Evolutionary conservation across 2,888 invertebrate genomes (phyloP).

Genomic region (Arge pagana): DNA sequence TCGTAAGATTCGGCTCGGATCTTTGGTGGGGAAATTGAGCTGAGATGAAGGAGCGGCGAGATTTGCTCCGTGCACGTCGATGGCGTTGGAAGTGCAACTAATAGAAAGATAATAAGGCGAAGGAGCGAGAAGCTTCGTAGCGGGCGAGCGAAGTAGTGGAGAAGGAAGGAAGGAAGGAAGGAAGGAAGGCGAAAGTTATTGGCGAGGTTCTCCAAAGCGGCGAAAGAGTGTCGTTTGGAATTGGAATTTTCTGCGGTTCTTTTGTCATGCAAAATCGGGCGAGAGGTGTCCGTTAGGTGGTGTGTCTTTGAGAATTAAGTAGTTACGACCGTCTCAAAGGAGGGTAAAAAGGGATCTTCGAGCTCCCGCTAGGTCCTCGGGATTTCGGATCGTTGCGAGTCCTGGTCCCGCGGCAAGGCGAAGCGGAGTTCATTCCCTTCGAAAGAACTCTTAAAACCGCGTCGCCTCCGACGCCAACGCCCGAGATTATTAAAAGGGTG

Average conservation of each 20-base stretch:
- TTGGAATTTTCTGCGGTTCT: constrained; percentile 49
- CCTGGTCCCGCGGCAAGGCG: too few relatives aligned
- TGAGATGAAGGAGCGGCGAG: too few relatives aligned
- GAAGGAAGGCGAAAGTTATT: too few relatives aligned
- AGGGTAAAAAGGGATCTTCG: constrained; percentile 22
- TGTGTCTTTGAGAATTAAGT: constrained; percentile 50
- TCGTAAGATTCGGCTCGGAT: too few relatives aligned
- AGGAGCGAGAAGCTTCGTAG: neutral
- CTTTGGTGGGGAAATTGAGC: too few relatives aligned
- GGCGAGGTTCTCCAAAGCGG: constrained; percentile 27
- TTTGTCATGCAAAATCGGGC: constrained; percentile 52
- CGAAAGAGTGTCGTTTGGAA: constrained; percentile 33
- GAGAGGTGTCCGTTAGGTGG: constrained; percentile 33
- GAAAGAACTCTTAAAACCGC: constrained; percentile 47
- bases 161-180: constrained; percentile 17
- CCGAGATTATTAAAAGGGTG: constrained; percentile 52
- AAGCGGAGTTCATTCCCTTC: constrained; percentile 36
- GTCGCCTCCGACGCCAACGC: constrained; percentile 33
- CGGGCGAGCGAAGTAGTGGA: neutral
- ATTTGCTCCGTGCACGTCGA: constrained; percentile 8
- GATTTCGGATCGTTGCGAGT: neutral
- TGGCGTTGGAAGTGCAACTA: constrained; percentile 19
- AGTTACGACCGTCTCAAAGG: constrained; percentile 47
- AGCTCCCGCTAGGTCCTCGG: neutral
- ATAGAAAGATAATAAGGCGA: constrained; percentile 31